Base-by-base conservation (phyloP, 2,797 vertebrate species). In the Meda fulgida region DNA sequence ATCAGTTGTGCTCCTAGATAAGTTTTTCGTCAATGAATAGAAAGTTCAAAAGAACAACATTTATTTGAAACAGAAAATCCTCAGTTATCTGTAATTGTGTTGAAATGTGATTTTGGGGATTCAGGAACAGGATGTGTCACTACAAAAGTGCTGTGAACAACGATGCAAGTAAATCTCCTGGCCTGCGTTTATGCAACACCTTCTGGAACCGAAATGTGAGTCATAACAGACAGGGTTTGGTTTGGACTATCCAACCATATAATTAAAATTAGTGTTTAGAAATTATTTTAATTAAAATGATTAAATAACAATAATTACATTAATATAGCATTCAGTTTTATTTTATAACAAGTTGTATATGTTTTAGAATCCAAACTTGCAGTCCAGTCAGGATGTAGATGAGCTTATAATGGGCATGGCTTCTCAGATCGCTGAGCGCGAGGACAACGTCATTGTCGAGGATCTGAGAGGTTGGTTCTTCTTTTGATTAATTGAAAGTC, bases 121-220 rank as follows among this genome's bases (percentile, higher is more conserved):
- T 34, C 93, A 99, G 98, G 92, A 94, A 96, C 89, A 88, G 89
- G 88, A 91, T 21, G 3, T 99, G 98, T 88, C 87, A 86, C 31
- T 98, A 96, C 88, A 94, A 91, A 80, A 5, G 90, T 0, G 81
- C 94, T 55, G 67, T 85, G 4, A 92, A 92, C 69, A 13, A 40
- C 0, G 78, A 92, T 48, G 92, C 89, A 7, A 92, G 89, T 76
- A 86, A 26, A 0, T 96, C 94, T 14, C 93, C 94, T 80, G 97
- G 96, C 0, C 18, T 96, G 84, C 94, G 98, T 46, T 92, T 99
- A 72, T 99, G 98, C 92, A 98, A 99, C 94, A 98, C 93, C 92
- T 99, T 97, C 93, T 99, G 98, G 98, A 97, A 90, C 89, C 96
- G 97, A 89, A 85, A 97, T 95, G 98, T 99, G 92, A 3, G 66